These are phyloP conservation scores for Amblyraja radiata DNA, from an alignment of 2,797 vertebrate genomes.

Conservation along the genomic window DNA sequence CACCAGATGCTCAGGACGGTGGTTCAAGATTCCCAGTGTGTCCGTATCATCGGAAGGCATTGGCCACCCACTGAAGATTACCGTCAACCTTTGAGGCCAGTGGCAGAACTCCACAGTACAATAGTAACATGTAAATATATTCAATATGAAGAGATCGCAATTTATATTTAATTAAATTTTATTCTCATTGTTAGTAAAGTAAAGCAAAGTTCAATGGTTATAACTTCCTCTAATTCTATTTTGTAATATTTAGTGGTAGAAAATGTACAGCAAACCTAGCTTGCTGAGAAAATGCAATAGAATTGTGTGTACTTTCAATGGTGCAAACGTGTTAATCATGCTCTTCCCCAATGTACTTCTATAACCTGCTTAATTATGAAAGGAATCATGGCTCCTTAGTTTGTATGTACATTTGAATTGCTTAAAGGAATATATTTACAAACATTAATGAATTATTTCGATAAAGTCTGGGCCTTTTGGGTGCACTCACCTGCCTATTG, in stretches of 20 bases:
- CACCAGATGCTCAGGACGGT: background rate
- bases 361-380: slow-evolving; percentile 31
- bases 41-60: background rate
- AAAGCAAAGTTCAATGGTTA: slow-evolving; percentile 2
- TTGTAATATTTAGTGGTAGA: background rate
- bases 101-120: background rate
- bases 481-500: background rate
- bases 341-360: slow-evolving; percentile 15
- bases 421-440: slow-evolving; percentile 24
- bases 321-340: slow-evolving; percentile 21
- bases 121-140: background rate
- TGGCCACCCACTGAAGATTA: background rate
- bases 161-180: background rate
- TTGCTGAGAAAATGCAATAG: background rate
- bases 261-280: slow-evolving; percentile 15
- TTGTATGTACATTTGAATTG: slow-evolving; percentile 21
- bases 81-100: background rate
- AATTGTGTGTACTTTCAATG: slow-evolving; percentile 6
- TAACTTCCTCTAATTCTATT: slow-evolving; percentile 26
- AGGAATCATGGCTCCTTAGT: slow-evolving; percentile 17
- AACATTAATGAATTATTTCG: slow-evolving; percentile 25
- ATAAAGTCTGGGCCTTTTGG: slow-evolving; percentile 5
- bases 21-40: background rate
- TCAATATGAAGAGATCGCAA: background rate
- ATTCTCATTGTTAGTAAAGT: background rate